A percentile compares a stretch with the other conserved stretches of the same genome.
Evolutionary conservation across 2,797 vertebrate genomes (phyloP).

Genomic region (Eulemur mongoz): DNA sequence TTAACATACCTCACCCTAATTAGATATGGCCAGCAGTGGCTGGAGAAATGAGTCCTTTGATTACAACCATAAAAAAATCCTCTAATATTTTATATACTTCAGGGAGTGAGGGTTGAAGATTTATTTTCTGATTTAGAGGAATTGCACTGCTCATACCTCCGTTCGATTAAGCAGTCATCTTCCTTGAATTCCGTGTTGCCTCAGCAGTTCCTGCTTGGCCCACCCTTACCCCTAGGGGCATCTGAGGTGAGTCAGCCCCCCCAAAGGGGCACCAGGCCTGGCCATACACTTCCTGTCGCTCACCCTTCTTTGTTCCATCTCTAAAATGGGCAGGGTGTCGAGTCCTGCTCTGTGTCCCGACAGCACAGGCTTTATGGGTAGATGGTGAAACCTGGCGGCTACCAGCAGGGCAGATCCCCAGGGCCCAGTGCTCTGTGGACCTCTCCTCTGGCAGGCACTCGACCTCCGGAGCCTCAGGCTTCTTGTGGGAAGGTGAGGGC

Average conservation of each 20-base stretch:
- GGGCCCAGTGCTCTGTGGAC: background rate
- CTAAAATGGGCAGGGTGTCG: rapidly evolving
- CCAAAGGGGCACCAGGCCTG: background rate
- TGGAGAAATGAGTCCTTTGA: conserved; percentile 80
- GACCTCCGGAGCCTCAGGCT: background rate
- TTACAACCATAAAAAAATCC: conserved; percentile 77
- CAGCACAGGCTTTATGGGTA: background rate
- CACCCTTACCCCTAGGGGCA: background rate
- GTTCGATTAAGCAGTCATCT: conserved; percentile 73
- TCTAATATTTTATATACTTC: conserved; percentile 77
- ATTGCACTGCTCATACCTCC: conserved; percentile 56
- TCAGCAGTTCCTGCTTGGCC: conserved; percentile 44
- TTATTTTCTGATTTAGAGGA: conserved; percentile 80
- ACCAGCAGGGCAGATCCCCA: background rate
- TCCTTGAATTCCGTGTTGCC: conserved; percentile 57
- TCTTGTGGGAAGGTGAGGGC: background rate
- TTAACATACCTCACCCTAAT: conserved; percentile 84
- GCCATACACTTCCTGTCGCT: rapidly evolving
- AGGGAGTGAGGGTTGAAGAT: conserved; percentile 67
- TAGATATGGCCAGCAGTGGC: conserved; percentile 79
- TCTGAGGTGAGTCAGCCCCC: background rate
- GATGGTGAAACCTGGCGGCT: rapidly evolving
- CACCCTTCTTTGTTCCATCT: background rate
- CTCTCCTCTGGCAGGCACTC: background rate
- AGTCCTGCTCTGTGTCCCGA: no score